Base-by-base conservation (phyloP, 1,140 invertebrate genomes). In the Panulirus ornatus region DNA sequence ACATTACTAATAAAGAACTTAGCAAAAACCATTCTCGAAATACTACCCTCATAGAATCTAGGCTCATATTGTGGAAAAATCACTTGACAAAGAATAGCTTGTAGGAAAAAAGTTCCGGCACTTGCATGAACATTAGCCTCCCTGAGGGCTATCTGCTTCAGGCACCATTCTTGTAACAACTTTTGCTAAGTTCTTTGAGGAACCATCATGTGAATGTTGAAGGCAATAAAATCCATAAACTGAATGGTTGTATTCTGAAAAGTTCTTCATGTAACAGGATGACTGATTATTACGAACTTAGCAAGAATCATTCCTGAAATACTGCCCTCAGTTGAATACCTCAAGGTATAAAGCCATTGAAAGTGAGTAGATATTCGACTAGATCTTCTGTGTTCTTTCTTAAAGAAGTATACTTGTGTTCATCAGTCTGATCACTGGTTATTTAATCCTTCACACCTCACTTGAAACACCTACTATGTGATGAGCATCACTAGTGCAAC, bases 101-200 rank as follows among this genome's bases (percentile, higher is more conserved):
- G 66, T 54, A 89, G 70, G 71, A 73, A 82, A 89, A 89, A 75
- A 75, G 71, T 83, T 75, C n/a, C 78, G 88, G 88, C 88, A 89
- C 79, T 89, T 84, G 88, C 88, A 81, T 82, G 78, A 82, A 73
- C 47, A 75, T 83, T 34, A 75, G 66, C 70, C 42, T 58, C 42
- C 47, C 66, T 30, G 71, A 38, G 40, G 51, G 36, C 44, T 81
- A 89, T 42, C 42, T 51, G 30, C 78, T 81, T 36, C 78, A 84
- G 70, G 42, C 70, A 84, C 66, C 42, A 84, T 44, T 84, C 73
- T 22, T 30, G 36, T 36, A 44, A 63, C 14, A 51, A 30, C 54
- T 73, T 54, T 79, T 79, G 75, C 71, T 58, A 42, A 71, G 78
- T 58, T 81, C 47, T 54, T 16, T 8, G 3, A 30, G n/a, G n/a